Percentiles rank a stretch among this genome's conserved stretches.
Conservation (phyloP, 2,113 vertebrate genomes). For the Limnothrissa miodon region DNA sequence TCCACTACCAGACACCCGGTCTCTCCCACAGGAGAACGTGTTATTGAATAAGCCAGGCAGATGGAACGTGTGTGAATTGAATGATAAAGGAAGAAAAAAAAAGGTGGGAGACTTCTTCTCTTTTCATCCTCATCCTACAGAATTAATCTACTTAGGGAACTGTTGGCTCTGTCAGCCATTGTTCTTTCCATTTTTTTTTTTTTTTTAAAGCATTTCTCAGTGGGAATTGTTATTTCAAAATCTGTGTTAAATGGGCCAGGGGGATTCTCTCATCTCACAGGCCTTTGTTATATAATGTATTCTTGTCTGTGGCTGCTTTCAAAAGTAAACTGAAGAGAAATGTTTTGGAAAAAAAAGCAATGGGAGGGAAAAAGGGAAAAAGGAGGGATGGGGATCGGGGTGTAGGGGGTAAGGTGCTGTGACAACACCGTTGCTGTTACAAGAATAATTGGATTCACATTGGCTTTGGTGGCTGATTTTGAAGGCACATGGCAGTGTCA, state of each 20-base stretch:
- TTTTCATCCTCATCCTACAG: constrained; percentile 56
- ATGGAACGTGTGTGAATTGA: constrained; percentile 44
- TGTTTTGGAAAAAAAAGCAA: constrained; percentile 22
- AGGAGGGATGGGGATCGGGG: background rate
- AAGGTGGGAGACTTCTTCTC: constrained; percentile 21
- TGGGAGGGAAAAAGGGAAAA: background rate
- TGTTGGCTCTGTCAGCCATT: constrained; percentile 57
- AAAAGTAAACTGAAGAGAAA: constrained; percentile 55
- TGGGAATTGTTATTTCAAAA: constrained; percentile 65
- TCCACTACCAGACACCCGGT: background rate
- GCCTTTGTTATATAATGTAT: constrained; percentile 62
- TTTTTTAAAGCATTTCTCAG: constrained; percentile 39
- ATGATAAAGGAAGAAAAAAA: constrained; percentile 21
- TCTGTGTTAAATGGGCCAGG: constrained; percentile 61
- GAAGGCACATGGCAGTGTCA: background rate
- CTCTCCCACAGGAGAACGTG: constrained; percentile 26
- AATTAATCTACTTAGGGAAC: constrained; percentile 39
- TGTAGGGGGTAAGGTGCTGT: background rate
- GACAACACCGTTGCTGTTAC: constrained; percentile 4
- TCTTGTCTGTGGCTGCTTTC: constrained; percentile 51
- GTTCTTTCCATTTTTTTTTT: constrained; percentile 37
- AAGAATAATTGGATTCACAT: constrained; percentile 25
- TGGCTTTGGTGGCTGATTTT: constrained; percentile 15
- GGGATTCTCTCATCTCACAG: constrained; percentile 58
- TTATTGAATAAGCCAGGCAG: constrained; percentile 35